phyloP scores from a whole-genome alignment of 2,113 vertebrate species.

The Sula dactylatra region DNA sequence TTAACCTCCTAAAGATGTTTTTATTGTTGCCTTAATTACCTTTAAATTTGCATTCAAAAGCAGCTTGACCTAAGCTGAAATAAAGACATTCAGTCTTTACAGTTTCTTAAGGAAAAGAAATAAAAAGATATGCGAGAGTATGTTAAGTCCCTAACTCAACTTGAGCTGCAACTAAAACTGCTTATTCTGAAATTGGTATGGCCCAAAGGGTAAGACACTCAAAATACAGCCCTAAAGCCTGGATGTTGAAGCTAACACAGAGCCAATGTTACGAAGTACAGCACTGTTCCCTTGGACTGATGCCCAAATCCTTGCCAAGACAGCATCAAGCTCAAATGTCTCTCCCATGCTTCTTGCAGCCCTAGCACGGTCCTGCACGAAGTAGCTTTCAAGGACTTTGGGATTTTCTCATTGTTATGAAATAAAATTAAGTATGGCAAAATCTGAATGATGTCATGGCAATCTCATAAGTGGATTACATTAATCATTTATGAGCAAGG shows the following conservation, averaged over 20 bases:
- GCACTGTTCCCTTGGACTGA: accelerated
- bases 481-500: neutral
- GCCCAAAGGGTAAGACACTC: neutral
- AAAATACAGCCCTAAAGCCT: neutral
- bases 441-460: neutral
- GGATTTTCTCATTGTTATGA: neutral
- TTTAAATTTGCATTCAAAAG: neutral
- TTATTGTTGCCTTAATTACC: neutral
- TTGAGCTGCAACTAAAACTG: neutral
- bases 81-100: neutral
- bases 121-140: neutral
- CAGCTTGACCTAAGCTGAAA: neutral
- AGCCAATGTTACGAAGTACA: accelerated
- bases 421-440: constrained; percentile 14
- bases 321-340: accelerated
- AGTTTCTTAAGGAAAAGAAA: neutral
- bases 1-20: neutral
- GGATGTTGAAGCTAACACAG: neutral
- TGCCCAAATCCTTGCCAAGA: neutral
- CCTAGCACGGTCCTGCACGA: accelerated
- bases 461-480: constrained; percentile 8
- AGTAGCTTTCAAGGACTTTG: neutral
- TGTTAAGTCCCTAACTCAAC: neutral
- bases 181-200: neutral
- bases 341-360: accelerated